Evolutionary conservation across 2,113 vertebrate species (phyloP), one percentile per base, ranked within the genome.

Genomic region (Choloepus hoffmanni): DNA sequence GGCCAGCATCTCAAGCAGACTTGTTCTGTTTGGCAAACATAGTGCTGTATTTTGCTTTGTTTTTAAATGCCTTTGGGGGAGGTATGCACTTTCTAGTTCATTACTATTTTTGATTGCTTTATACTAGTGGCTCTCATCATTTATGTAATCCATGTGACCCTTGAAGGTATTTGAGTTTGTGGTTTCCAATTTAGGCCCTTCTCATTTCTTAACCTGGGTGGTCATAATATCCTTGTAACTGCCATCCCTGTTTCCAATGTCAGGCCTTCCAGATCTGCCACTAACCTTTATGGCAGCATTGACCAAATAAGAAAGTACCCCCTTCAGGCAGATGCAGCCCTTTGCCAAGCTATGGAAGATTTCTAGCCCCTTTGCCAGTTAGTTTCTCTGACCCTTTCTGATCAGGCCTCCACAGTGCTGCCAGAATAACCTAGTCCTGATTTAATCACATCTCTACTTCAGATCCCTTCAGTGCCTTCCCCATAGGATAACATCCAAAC

Each of bases 151-250:
- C 24, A 40, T 72, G 21, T 73, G 55, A 83, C 23, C 23, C 65
- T 55, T 84, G 15, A 91, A 93, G 45, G 21, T 82, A 73, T 92
- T 86, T 86, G 78, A 67, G 15, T 86, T 95, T 79, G 14, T 84
- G 12, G n/a, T 88, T 94, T 97, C 81, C 18, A 65, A 9, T 62
- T 81, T 94, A 92, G 10, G 15, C 28, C 62, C 12, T 60, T 30
- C 76, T 85, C 10, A 60, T 70, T 92, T 77, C 16, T 58, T 92
- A 89, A 58, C 53, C 16, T 63, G 2, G 43, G 62, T 83, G 76
- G 14, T 77, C 70, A 55, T 72, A 28, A 8, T 76, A 48, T 15
- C 43, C 19, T 78, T 45, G 15, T 62, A 70, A 67, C 9, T 74
- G 23, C 33, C 67, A 18, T 94, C 13, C 65, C n/a, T 94, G 55